Percentiles rank a stretch among this genome's conserved stretches.
These are phyloP conservation scores for Callithrix jacchus DNA, from an alignment of 2,113 vertebrate genomes.

Conservation along the genomic window DNA sequence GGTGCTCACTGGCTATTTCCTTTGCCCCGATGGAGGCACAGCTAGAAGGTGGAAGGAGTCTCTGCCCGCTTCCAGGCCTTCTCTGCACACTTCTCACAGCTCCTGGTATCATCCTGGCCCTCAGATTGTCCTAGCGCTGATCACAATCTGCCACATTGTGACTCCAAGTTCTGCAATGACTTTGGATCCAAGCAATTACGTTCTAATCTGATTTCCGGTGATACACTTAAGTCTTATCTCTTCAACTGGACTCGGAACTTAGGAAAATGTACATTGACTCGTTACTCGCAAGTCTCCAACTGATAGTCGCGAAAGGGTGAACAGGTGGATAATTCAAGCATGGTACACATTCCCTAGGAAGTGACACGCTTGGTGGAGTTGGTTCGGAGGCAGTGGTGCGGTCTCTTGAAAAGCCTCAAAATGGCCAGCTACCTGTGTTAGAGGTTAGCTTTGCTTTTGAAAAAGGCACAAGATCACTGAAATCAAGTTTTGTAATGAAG, in stretches of 20 bases:
- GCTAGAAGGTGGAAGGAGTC: not conserved
- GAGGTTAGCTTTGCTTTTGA: not conserved
- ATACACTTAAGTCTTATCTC: not conserved
- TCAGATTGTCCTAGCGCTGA: accelerated
- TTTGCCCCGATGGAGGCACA: accelerated
- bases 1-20: accelerated
- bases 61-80: accelerated
- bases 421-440: not conserved
- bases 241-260: not conserved
- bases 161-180: not conserved
- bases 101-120: accelerated
- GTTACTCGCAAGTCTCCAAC: accelerated
- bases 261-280: not conserved
- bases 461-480: too few species aligned
- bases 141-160: too few species aligned
- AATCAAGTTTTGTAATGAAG: not conserved
- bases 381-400: not conserved
- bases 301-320: not conserved
- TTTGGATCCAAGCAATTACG: not conserved
- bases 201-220: not conserved
- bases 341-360: accelerated
- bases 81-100: accelerated
- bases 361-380: accelerated
- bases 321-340: not conserved
- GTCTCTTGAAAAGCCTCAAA: not conserved